Evolutionary conservation across 2,797 vertebrate genomes (phyloP), one percentile per base, ranked within the genome.

Genomic region (Pangasius mekongensis): DNA sequence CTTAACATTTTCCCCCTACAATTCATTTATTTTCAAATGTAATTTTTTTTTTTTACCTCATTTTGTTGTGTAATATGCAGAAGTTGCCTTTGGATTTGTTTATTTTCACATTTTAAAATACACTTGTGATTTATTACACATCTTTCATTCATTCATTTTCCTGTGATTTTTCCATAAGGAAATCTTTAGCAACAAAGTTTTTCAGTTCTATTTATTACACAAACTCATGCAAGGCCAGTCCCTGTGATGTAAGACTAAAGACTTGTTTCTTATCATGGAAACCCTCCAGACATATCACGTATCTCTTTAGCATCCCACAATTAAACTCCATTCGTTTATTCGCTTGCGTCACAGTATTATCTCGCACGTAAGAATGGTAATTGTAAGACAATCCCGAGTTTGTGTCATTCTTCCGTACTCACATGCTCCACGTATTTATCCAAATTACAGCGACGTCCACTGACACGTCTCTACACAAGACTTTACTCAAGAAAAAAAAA

Each of bases 321-420:
- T 95, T 92, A 93, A 93, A 94, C 93, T 94, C 24, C 7, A 93
- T 94, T 94, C 73, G 93, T 64, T 83, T 49, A 93, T 94, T 94
- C 91, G 93, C 90, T 93, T 91, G 91, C 86, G 88, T 92, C 91
- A 92, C 91, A 88, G 93, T 62, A 56, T 93, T 89, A 85, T 74
- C 85, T 89, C 86, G 66, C 82, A 73, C 93, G 93, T 94, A 92
- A 93, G 94, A 94, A 94, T 95, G 91, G 92, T 95, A 96, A 96
- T 95, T 94, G 95, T 95, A 95, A 96, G 91, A 92, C 90, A 92
- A 96, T 95, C 93, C 92, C 88, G 88, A 33, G 89, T 91, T 93
- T 94, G 93, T 94, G 92, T 95, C 94, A 94, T 94, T 92, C 91
- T 92, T 92, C 89, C 91, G 87, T 90, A 87, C 89, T 91, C 84